These are phyloP conservation scores for Ooceraea biroi DNA, from an alignment of 1,140 invertebrate species.

Conservation along the genomic window DNA sequence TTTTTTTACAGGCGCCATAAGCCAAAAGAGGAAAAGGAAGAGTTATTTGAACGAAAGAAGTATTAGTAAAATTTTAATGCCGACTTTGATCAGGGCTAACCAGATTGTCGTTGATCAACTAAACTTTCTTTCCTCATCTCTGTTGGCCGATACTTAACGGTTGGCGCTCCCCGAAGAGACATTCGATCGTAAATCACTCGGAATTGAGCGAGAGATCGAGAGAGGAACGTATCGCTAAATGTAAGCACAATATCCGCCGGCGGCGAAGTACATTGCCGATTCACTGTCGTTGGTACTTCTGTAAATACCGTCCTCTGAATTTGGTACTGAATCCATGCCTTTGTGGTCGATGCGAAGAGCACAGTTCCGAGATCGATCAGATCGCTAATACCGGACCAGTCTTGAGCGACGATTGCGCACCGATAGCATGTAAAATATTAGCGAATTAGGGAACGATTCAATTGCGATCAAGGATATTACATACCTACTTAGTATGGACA, in stretches of 20 bases:
- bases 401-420: slow-evolving; percentile 80
- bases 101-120: no score
- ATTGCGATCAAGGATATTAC: slow-evolving; percentile 81
- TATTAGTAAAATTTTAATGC: neutral
- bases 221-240: neutral
- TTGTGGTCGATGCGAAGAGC: slow-evolving; percentile 70
- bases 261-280: slow-evolving; percentile 1
- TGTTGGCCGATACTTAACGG: no score
- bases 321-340: slow-evolving; percentile 74
- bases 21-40: neutral
- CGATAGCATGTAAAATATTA: slow-evolving; percentile 84
- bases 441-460: slow-evolving; percentile 83
- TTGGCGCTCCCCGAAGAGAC: no score
- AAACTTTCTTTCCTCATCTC: no score
- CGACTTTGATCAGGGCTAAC: no score
- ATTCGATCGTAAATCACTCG: no score
- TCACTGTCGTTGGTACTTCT: slow-evolving; percentile 59
- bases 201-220: neutral
- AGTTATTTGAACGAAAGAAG: neutral
- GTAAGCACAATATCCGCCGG: neutral
- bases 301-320: slow-evolving; percentile 75
- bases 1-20: neutral
- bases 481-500: slow-evolving; percentile 79
- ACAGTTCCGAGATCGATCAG: slow-evolving; percentile 72
- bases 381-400: slow-evolving; percentile 77